Evolutionary conservation across 1,140 invertebrate genomes (phyloP).

Genomic region (Marisa cornuarietis): DNA sequence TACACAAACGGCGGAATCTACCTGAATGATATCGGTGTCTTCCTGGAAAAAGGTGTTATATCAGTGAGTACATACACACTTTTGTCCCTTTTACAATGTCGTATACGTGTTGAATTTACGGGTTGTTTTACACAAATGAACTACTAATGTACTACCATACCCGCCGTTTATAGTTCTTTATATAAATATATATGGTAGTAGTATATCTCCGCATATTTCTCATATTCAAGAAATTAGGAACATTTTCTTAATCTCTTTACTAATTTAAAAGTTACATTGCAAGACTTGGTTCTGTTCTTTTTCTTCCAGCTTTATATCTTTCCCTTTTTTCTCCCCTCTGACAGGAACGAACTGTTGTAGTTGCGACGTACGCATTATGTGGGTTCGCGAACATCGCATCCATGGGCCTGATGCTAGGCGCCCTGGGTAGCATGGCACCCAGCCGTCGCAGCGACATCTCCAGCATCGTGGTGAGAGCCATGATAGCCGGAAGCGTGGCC

Average conservation of each 20-base stretch:
- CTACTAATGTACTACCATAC: too few relatives aligned
- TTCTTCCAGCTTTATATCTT: neutral
- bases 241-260: too few relatives aligned
- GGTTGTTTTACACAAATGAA: too few relatives aligned
- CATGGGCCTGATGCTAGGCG: conserved; percentile 88
- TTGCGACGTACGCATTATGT: conserved; percentile 95
- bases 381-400: conserved; percentile 95
- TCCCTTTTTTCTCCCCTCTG: neutral
- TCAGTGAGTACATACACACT: conserved; percentile 11
- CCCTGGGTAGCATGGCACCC: conserved; percentile 82
- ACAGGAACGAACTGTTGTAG: conserved; percentile 78
- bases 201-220: too few relatives aligned
- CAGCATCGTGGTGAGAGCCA: conserved; percentile 79
- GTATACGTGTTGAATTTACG: too few relatives aligned
- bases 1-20: conserved; percentile 27
- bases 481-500: conserved; percentile 85
- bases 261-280: too few relatives aligned
- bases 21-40: conserved; percentile 26
- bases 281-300: too few relatives aligned
- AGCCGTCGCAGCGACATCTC: conserved; percentile 72
- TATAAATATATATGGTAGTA: too few relatives aligned
- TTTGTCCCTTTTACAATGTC: too few relatives aligned
- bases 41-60: conserved; percentile 28
- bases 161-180: too few relatives aligned
- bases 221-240: too few relatives aligned